These are phyloP conservation scores for Neodiprion fabricii DNA, from an alignment of 1,140 invertebrate species.

Conservation along the genomic window DNA sequence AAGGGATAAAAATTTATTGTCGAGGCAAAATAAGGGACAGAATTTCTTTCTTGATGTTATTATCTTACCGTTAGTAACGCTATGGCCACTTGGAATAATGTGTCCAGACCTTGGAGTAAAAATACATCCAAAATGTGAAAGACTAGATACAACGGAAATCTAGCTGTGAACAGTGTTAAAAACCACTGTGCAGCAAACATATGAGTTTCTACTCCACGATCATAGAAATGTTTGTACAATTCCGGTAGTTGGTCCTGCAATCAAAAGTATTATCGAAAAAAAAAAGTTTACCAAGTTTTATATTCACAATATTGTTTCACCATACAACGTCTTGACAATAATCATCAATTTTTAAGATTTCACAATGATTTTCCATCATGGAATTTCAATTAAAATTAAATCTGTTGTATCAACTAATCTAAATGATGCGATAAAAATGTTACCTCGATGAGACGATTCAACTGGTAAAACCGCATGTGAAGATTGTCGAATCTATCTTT, in stretches of 20 bases:
- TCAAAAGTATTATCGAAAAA: slow-evolving; percentile 19
- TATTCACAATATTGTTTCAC: too few species aligned
- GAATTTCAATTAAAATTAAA: neutral
- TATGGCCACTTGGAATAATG: slow-evolving; percentile 94
- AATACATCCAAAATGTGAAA: slow-evolving; percentile 98
- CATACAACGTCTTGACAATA: too few species aligned
- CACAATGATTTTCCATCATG: too few species aligned
- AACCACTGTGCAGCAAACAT: slow-evolving; percentile 99
- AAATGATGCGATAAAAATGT: slow-evolving; percentile 23
- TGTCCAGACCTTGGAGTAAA: slow-evolving; percentile 91
- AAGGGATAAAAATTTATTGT: too few species aligned
- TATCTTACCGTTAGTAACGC: slow-evolving; percentile 83
- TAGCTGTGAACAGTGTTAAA: slow-evolving; percentile 96
- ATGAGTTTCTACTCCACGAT: slow-evolving; percentile 93
- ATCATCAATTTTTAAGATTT: too few species aligned
- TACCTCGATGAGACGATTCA: slow-evolving; percentile 94
- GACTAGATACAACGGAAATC: slow-evolving; percentile 97
- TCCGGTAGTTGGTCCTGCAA: slow-evolving; percentile 89
- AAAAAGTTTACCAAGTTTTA: too few species aligned
- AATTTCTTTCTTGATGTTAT: neutral
- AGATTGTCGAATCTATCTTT: slow-evolving; percentile 96
- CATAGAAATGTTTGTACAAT: slow-evolving; percentile 88
- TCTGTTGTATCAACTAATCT: neutral
- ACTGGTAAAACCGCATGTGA: slow-evolving; percentile 93
- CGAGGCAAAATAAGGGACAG: too few species aligned